Evolutionary conservation across 2,113 vertebrate species (phyloP).

Genomic region (Hiodon tergisus): DNA sequence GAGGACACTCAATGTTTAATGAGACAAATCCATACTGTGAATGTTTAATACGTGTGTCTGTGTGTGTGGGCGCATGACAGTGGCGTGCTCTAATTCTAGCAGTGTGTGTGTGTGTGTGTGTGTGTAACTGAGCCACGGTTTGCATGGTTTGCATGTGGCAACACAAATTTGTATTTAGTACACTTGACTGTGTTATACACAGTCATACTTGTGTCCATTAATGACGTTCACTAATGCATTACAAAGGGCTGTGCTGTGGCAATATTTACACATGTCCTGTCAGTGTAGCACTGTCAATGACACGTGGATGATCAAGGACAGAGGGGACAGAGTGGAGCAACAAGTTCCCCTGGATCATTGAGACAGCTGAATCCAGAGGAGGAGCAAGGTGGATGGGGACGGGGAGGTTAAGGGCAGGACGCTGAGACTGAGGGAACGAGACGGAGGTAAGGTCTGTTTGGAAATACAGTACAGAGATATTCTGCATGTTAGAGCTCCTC

Average conservation of each 20-base stretch:
- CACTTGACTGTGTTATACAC: no score
- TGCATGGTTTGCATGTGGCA: no score
- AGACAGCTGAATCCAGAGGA: background rate
- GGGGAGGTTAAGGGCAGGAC: background rate
- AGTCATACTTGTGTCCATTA: no score
- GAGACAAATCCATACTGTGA: constrained; percentile 23
- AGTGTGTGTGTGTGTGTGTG: constrained; percentile 4
- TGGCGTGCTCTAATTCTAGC: no score
- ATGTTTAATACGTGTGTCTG: constrained; percentile 13
- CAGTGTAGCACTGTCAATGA: background rate
- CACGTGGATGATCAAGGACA: background rate
- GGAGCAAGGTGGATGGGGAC: background rate
- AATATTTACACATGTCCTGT: background rate
- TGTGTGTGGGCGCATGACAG: background rate
- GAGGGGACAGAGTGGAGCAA: background rate
- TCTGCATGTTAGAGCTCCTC: background rate
- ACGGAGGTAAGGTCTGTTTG: background rate
- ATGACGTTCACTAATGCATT: no score
- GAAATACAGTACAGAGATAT: background rate
- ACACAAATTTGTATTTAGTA: no score
- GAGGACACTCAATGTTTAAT: constrained; percentile 27
- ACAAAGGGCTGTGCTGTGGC: background rate
- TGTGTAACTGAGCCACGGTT: constrained; percentile 7
- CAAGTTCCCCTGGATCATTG: background rate
- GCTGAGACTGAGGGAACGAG: background rate